A percentile compares a stretch with the other conserved stretches of the same genome.
These are phyloP conservation scores for Xenops minutus DNA, from an alignment of 2,797 vertebrate species.

Conservation along the genomic window DNA sequence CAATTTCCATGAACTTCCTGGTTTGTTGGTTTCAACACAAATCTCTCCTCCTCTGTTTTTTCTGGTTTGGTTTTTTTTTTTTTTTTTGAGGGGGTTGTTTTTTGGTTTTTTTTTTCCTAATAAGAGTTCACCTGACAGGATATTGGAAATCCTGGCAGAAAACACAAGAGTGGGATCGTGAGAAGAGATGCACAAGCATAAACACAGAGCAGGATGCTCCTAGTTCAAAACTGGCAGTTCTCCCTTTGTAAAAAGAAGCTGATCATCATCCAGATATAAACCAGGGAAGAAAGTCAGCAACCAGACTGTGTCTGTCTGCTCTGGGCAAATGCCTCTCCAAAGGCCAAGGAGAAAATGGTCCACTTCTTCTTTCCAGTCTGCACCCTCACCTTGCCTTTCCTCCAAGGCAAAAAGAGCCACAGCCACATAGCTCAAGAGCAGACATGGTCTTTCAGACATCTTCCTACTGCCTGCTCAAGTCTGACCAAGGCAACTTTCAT, in stretches of 20 bases:
- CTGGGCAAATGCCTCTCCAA: not conserved
- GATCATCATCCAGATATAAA: not conserved
- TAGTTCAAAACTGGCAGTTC: not conserved
- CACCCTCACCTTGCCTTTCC: not conserved
- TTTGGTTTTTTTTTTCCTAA: not conserved
- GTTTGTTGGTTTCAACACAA: not conserved
- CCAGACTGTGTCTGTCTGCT: not conserved
- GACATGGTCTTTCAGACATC: not conserved
- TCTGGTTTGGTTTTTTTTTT: too few species aligned
- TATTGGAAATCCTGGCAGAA: not conserved
- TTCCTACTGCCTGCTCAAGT: not conserved
- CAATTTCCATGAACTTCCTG: not conserved
- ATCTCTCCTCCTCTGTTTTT: not conserved
- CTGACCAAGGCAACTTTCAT: not conserved
- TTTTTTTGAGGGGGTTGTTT: too few species aligned
- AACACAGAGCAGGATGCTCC: not conserved
- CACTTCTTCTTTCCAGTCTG: not conserved
- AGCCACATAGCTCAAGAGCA: rapidly evolving
- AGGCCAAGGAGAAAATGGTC: not conserved
- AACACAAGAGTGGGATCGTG: not conserved
- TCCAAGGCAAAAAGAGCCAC: not conserved
- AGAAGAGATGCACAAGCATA: not conserved
- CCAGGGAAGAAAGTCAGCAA: not conserved
- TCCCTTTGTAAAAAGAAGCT: not conserved
- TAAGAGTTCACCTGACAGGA: not conserved